Percentiles rank a stretch among this genome's conserved stretches.
phyloP scores from a whole-genome alignment of 1,140 invertebrate genomes.

The Apolygus lucorum region DNA sequence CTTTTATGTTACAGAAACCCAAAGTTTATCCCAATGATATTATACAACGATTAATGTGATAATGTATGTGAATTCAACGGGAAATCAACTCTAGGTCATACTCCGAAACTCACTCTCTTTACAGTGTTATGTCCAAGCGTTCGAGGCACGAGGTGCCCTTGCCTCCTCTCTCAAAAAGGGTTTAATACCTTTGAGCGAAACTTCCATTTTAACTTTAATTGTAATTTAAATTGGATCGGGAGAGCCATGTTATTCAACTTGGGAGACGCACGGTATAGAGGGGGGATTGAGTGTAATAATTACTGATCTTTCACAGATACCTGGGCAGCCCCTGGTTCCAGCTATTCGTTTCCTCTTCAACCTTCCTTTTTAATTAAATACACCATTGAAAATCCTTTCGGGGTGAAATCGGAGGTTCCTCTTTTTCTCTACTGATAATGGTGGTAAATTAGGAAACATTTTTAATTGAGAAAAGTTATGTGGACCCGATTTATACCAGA shows the following conservation, averaged over 20 bases:
- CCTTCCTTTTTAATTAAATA: conserved; percentile 10
- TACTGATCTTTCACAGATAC: conserved; percentile 16
- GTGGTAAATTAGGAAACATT: conserved; percentile 8
- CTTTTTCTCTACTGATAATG: background rate
- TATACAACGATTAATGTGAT: too few relatives aligned
- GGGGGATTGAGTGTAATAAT: background rate
- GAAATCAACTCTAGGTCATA: too few relatives aligned
- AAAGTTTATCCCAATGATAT: too few relatives aligned
- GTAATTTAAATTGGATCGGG: conserved; percentile 10
- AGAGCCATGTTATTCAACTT: background rate
- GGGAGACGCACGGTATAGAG: background rate
- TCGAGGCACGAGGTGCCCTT: background rate
- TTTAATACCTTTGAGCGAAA: conserved; percentile 12
- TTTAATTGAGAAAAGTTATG: conserved; percentile 15
- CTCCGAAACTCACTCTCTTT: too few relatives aligned
- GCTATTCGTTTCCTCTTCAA: conserved; percentile 8
- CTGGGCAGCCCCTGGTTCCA: background rate
- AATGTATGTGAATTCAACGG: too few relatives aligned
- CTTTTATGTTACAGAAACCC: too few relatives aligned
- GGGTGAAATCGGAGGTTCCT: background rate
- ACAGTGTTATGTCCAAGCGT: too few relatives aligned
- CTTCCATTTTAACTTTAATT: conserved; percentile 10
- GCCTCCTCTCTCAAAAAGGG: background rate
- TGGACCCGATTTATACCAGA: too few relatives aligned
- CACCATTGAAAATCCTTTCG: background rate